Evolutionary conservation across 2,113 vertebrate genomes (phyloP).

Genomic region (Oryzias curvinotus): DNA sequence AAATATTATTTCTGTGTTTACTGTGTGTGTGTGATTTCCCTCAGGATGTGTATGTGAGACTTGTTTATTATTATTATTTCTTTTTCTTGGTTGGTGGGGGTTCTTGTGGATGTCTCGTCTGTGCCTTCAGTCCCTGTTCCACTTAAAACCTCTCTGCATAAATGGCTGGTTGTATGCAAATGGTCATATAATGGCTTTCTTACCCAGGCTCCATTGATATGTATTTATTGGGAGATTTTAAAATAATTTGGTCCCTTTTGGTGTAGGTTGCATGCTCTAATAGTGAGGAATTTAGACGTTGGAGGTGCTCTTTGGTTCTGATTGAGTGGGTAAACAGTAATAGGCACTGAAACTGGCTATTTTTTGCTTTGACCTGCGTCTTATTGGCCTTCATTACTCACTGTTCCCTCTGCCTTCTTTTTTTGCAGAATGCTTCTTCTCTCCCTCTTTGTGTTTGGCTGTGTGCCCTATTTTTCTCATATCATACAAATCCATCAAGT

Average conservation of each 20-base stretch:
- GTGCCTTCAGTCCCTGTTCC: constrained; percentile 35
- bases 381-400: constrained; percentile 42
- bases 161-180: constrained; percentile 31
- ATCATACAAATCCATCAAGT: constrained; percentile 5
- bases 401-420: constrained; percentile 21
- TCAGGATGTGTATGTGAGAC: constrained; percentile 8
- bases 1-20: constrained; percentile 43
- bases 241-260: constrained; percentile 19
- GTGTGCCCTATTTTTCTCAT: constrained; percentile 2
- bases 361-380: constrained; percentile 50
- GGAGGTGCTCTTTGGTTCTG: constrained; percentile 10
- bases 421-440: constrained; percentile 3
- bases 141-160: constrained; percentile 47
- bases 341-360: constrained; percentile 28
- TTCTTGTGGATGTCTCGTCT: constrained; percentile 37
- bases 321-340: constrained; percentile 24
- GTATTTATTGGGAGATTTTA: constrained; percentile 24
- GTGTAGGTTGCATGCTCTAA: background rate
- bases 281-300: constrained; percentile 12
- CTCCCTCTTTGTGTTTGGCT: background rate
- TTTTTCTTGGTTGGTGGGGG: constrained; percentile 24
- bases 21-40: constrained; percentile 24
- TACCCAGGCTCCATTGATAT: constrained; percentile 37
- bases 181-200: constrained; percentile 35
- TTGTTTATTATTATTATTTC: background rate